These are phyloP conservation scores for Teleogryllus oceanicus DNA, from an alignment of 2,888 invertebrate species.

Conservation along the genomic window DNA sequence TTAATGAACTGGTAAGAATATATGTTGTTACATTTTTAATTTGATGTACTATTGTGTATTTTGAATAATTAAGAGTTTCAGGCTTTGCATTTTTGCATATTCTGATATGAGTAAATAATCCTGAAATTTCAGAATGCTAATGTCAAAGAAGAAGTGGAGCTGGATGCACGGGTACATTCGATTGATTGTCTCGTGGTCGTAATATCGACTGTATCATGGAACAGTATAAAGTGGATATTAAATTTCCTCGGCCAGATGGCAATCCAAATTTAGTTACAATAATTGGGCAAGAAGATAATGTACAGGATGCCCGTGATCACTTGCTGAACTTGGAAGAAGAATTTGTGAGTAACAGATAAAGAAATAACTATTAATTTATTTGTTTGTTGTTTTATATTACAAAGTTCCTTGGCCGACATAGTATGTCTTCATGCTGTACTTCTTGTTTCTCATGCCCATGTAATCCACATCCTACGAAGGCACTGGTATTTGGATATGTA, in stretches of 20 bases:
- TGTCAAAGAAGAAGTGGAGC: conserved; percentile 73
- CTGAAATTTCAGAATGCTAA: conserved; percentile 57
- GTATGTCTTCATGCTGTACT: no score
- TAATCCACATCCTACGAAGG: no score
- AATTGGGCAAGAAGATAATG: conserved; percentile 80
- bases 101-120: no score
- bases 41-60: neutral
- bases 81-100: conserved; percentile 19
- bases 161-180: conserved; percentile 87
- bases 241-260: conserved; percentile 79
- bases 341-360: conserved; percentile 60
- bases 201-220: conserved; percentile 83
- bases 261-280: conserved; percentile 83
- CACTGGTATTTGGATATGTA: no score
- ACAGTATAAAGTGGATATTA: conserved; percentile 88
- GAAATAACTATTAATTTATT: no score
- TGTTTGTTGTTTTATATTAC: no score
- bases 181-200: conserved; percentile 80
- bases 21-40: neutral
- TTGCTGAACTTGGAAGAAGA: conserved; percentile 86
- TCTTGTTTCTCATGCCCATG: no score
- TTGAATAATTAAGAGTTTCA: neutral
- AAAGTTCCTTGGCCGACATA: no score
- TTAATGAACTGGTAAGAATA: conserved; percentile 70
- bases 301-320: conserved; percentile 85